Percentiles rank a stretch among this genome's conserved stretches.
Conservation (phyloP, 2,888 invertebrate species). For the Lampropteryx suffumata region DNA sequence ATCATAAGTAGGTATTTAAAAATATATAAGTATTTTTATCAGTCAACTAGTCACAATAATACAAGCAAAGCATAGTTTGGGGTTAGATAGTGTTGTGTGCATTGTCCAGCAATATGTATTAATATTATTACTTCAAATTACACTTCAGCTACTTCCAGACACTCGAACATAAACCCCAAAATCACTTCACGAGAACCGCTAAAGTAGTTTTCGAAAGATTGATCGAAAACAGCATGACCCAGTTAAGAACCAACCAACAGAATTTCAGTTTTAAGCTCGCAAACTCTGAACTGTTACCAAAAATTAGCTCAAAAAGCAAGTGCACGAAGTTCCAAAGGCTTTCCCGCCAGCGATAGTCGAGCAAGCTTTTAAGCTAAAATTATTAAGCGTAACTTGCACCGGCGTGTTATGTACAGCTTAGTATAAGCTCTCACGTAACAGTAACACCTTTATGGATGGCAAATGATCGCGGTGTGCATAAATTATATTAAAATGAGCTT, state of each 20-base stretch:
- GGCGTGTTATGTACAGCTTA: slow-evolving; percentile 56
- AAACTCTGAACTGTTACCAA: slow-evolving; percentile 56
- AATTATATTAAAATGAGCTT: slow-evolving; percentile 13
- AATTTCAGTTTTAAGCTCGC: slow-evolving; percentile 10
- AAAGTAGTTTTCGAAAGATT: slow-evolving; percentile 16
- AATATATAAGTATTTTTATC: too few species aligned
- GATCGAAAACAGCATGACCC: slow-evolving; percentile 16
- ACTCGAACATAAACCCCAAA: not conserved
- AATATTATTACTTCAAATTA: too few species aligned
- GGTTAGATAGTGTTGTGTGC: too few species aligned
- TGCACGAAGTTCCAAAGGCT: slow-evolving; percentile 63
- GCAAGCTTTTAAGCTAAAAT: slow-evolving; percentile 79
- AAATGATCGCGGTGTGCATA: slow-evolving; percentile 19
- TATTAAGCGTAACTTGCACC: slow-evolving; percentile 72
- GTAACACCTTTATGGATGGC: slow-evolving; percentile 40
- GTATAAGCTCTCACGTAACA: slow-evolving; percentile 54
- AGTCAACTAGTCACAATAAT: too few species aligned
- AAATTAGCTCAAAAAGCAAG: slow-evolving; percentile 70
- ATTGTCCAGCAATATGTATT: too few species aligned
- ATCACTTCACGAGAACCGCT: slow-evolving; percentile 3
- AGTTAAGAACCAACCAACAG: slow-evolving; percentile 8
- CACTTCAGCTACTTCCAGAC: too few species aligned
- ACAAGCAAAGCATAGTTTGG: too few species aligned
- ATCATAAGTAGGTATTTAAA: too few species aligned
- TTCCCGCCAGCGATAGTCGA: slow-evolving; percentile 67